These are phyloP conservation scores for Falco naumanni DNA, from an alignment of 2,797 vertebrate species.

Conservation along the genomic window DNA sequence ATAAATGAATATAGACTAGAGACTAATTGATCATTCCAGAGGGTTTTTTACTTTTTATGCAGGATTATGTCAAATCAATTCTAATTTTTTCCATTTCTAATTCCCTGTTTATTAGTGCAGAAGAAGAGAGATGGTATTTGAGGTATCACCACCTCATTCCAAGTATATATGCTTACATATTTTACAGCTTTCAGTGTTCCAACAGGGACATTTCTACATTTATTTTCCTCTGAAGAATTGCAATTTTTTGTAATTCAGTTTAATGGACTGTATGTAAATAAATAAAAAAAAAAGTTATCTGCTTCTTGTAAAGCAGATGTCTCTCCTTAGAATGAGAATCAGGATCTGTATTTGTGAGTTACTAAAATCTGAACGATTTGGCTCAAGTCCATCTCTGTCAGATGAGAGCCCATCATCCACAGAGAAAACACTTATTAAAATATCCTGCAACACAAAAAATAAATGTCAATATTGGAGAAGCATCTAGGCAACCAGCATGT, in stretches of 20 bases:
- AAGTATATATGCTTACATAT: background rate
- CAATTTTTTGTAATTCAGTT: background rate
- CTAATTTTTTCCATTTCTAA: background rate
- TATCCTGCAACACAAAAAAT: background rate
- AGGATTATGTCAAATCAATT: background rate
- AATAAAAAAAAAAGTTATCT: background rate
- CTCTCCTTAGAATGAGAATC: background rate
- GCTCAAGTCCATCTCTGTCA: background rate
- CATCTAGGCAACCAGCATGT: background rate
- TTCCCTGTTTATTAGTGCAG: background rate
- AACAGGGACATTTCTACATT: background rate
- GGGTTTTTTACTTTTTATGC: background rate
- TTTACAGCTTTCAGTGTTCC: background rate
- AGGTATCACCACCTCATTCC: background rate
- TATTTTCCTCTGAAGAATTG: background rate
- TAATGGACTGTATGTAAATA: background rate
- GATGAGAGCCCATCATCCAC: background rate
- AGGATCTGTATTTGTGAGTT: background rate
- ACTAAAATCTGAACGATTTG: background rate
- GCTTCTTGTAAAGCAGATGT: background rate
- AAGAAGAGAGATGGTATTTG: background rate
- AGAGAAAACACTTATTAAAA: background rate
- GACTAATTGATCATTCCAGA: background rate
- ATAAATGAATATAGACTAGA: background rate
- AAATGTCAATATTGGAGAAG: background rate